phyloP scores from a whole-genome alignment of 2,888 invertebrate genomes.

The Heliconius erato region DNA sequence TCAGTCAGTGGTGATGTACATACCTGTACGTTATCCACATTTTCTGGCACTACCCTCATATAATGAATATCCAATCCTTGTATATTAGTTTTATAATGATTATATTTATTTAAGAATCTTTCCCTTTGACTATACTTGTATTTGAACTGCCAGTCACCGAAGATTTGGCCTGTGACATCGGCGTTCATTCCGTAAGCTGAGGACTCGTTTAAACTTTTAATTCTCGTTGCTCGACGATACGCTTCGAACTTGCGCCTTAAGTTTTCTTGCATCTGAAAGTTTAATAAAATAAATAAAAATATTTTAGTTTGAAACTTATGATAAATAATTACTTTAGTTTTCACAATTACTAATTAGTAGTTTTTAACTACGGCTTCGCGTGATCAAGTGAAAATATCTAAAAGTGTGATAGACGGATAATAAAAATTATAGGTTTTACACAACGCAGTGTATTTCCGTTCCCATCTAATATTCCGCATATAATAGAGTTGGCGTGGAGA shows the following conservation, averaged over 20 bases:
- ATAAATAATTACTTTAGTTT: neutral
- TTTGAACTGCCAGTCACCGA: slow-evolving; percentile 91
- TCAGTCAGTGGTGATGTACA: neutral
- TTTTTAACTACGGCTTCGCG: no score
- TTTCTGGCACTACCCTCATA: slow-evolving; percentile 87
- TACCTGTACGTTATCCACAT: slow-evolving; percentile 66
- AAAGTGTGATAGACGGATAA: no score
- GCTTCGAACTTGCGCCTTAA: slow-evolving; percentile 83
- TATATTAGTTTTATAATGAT: slow-evolving; percentile 91
- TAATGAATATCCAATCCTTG: slow-evolving; percentile 91
- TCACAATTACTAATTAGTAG: no score
- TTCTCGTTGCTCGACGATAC: slow-evolving; percentile 69
- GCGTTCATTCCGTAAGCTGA: slow-evolving; percentile 94
- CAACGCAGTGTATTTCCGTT: no score
- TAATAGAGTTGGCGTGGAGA: neutral
- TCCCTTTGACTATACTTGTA: slow-evolving; percentile 88
- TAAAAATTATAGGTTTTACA: no score
- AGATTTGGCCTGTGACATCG: slow-evolving; percentile 87
- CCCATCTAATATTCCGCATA: no score
- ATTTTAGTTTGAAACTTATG: neutral
- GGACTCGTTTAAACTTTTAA: slow-evolving; percentile 84
- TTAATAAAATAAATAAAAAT: neutral
- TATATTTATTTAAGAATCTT: slow-evolving; percentile 88
- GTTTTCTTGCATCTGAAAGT: slow-evolving; percentile 83
- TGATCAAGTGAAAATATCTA: no score